A percentile compares a stretch with the other conserved stretches of the same genome.
phyloP scores from a whole-genome alignment of 2,888 invertebrate species.

The Epinotia demarniana region DNA sequence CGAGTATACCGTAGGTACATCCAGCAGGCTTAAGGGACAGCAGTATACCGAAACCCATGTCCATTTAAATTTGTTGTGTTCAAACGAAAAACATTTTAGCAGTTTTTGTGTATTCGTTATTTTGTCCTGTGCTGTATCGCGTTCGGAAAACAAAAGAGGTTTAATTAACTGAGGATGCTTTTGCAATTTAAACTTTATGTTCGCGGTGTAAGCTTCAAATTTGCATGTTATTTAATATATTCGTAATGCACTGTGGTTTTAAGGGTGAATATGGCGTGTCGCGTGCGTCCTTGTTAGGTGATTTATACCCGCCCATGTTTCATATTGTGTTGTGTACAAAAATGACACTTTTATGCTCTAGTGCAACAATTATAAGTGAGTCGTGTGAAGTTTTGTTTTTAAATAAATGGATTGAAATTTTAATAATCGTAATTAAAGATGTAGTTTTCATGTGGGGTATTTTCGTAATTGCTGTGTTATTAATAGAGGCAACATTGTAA shows the following conservation, averaged over 20 bases:
- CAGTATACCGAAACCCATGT: constrained; percentile 26
- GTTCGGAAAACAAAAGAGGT: constrained; percentile 24
- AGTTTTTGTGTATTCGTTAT: constrained; percentile 31
- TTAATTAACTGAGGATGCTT: neutral
- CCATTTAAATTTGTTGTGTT: constrained; percentile 42
- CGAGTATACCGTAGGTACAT: constrained; percentile 6
- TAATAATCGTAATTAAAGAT: constrained; percentile 28
- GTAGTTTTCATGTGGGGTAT: neutral
- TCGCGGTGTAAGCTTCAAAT: neutral
- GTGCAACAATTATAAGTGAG: constrained; percentile 43
- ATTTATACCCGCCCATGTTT: constrained; percentile 42
- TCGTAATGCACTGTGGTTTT: constrained; percentile 4
- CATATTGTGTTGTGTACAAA: constrained; percentile 41
- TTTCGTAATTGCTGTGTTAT: neutral
- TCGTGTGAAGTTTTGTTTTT: constrained; percentile 22
- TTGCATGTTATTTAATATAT: neutral
- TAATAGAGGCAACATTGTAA: neutral
- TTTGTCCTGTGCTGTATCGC: constrained; percentile 33
- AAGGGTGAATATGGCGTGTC: constrained; percentile 15
- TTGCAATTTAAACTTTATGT: neutral
- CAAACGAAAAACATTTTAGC: constrained; percentile 36
- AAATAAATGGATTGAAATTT: constrained; percentile 29
- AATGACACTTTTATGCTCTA: constrained; percentile 44
- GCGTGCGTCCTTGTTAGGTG: constrained; percentile 41
- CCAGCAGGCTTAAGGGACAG: constrained; percentile 37